These are phyloP conservation scores for Entosphenus tridentatus DNA, from an alignment of 2,113 vertebrate species.

Conservation along the genomic window DNA sequence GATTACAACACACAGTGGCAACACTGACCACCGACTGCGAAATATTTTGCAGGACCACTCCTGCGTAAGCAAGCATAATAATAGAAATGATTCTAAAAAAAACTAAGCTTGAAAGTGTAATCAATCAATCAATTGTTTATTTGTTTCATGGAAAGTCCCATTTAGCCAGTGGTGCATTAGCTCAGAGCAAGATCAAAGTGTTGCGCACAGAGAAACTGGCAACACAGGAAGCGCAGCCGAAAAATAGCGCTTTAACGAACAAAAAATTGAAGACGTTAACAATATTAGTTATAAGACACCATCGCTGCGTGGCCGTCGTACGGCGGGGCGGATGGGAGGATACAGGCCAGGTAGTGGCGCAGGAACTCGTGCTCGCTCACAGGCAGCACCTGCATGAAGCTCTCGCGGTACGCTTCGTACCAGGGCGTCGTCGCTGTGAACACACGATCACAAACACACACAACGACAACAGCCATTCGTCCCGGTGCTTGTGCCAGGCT, in stretches of 20 bases:
- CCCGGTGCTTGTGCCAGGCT: too few species aligned
- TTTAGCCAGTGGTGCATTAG: too few species aligned
- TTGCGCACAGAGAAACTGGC: neutral
- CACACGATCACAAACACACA: conserved; percentile 8
- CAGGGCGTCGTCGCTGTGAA: conserved; percentile 76
- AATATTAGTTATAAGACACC: neutral
- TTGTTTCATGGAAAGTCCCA: too few species aligned
- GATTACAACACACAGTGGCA: too few species aligned
- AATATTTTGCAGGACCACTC: too few species aligned
- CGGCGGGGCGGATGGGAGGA: conserved; percentile 36
- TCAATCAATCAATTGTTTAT: too few species aligned
- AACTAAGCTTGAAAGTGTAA: too few species aligned
- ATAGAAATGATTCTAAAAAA: too few species aligned
- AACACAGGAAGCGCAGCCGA: neutral
- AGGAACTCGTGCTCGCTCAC: conserved; percentile 86
- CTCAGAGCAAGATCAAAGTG: too few species aligned
- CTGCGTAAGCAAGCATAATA: too few species aligned
- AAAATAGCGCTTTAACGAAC: neutral
- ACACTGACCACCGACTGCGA: too few species aligned
- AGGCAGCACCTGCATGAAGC: conserved; percentile 77
- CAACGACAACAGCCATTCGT: too few species aligned
- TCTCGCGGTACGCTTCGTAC: conserved; percentile 91
- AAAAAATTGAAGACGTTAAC: neutral
- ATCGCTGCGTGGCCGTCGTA: neutral
- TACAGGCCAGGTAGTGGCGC: conserved; percentile 95